A percentile compares a stretch with the other conserved stretches of the same genome.
Conservation (phyloP, 2,797 vertebrate species). For the Neomorphus geoffroyi region DNA sequence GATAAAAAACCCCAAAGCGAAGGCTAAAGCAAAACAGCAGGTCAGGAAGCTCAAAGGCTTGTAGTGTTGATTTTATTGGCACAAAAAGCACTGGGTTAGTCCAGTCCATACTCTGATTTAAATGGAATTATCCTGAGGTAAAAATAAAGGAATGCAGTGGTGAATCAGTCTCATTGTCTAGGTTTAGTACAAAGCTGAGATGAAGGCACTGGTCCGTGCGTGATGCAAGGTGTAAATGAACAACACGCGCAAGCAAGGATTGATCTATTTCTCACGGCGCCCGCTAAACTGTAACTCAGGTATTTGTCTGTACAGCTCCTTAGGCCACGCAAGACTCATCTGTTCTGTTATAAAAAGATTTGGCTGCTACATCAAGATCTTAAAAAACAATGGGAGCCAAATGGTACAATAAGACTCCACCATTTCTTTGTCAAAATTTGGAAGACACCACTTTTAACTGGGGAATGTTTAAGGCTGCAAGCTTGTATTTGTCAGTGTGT, state of each 20-base stretch:
- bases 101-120: slow-evolving; percentile 47
- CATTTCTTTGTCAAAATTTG: neutral
- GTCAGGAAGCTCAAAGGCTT: slow-evolving; percentile 66
- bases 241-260: slow-evolving; percentile 2
- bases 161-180: slow-evolving; percentile 54
- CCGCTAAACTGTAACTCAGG: neutral
- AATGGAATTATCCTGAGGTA: slow-evolving; percentile 65
- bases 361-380: neutral
- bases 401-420: neutral
- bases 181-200: neutral
- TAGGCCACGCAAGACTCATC: neutral
- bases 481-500: neutral
- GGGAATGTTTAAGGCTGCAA: neutral
- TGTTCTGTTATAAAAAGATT: neutral
- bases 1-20: slow-evolving; percentile 47
- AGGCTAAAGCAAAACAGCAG: slow-evolving; percentile 67
- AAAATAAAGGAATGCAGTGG: slow-evolving; percentile 59
- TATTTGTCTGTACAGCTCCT: neutral
- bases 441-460: neutral
- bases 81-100: slow-evolving; percentile 37
- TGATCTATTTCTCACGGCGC: neutral
- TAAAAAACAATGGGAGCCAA: neutral
- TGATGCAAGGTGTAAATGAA: slow-evolving; percentile 59
- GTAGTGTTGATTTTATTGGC: slow-evolving; percentile 64
- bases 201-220: neutral